A percentile compares a stretch with the other conserved stretches of the same genome.
These are phyloP conservation scores for Trichopoda pennipes DNA, from an alignment of 2,888 invertebrate species.

Conservation along the genomic window DNA sequence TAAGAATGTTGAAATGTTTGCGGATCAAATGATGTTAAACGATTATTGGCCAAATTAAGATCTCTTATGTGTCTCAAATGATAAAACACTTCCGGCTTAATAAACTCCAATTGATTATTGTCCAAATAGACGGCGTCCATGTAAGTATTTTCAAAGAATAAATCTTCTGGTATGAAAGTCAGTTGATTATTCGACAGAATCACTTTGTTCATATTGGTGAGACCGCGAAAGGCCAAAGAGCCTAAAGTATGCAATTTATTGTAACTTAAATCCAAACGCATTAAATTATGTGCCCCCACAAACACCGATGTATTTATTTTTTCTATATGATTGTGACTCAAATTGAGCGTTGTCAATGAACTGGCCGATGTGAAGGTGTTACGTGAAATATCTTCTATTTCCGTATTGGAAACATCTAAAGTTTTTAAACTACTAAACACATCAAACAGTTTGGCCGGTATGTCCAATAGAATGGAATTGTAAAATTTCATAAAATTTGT, in stretches of 20 bases:
- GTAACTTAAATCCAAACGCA: slow-evolving; percentile 77
- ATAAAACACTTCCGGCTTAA: slow-evolving; percentile 77
- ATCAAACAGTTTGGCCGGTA: slow-evolving; percentile 79
- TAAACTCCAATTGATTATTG: slow-evolving; percentile 75
- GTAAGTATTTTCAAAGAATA: slow-evolving; percentile 77
- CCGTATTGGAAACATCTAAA: slow-evolving; percentile 78
- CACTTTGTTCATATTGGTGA: slow-evolving; percentile 76
- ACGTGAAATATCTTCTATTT: slow-evolving; percentile 78
- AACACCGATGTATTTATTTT: slow-evolving; percentile 78
- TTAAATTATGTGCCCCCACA: slow-evolving; percentile 76
- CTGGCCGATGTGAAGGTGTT: slow-evolving; percentile 79
- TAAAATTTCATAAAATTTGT: slow-evolving; percentile 80
- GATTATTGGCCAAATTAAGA: slow-evolving; percentile 78
- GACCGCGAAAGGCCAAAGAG: slow-evolving; percentile 77
- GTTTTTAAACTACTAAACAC: slow-evolving; percentile 76
- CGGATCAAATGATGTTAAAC: slow-evolving; percentile 75
- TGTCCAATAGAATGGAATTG: slow-evolving; percentile 77
- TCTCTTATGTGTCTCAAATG: slow-evolving; percentile 77
- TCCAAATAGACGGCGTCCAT: slow-evolving; percentile 77
- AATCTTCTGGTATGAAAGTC: slow-evolving; percentile 73
- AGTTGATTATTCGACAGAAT: slow-evolving; percentile 76
- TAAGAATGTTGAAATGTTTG: slow-evolving; percentile 77
- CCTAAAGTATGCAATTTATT: slow-evolving; percentile 75
- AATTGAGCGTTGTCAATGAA: slow-evolving; percentile 76
- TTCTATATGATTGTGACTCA: slow-evolving; percentile 78